phyloP scores from a whole-genome alignment of 2,113 vertebrate genomes.

The Sinocyclocheilus anophthalmus region DNA sequence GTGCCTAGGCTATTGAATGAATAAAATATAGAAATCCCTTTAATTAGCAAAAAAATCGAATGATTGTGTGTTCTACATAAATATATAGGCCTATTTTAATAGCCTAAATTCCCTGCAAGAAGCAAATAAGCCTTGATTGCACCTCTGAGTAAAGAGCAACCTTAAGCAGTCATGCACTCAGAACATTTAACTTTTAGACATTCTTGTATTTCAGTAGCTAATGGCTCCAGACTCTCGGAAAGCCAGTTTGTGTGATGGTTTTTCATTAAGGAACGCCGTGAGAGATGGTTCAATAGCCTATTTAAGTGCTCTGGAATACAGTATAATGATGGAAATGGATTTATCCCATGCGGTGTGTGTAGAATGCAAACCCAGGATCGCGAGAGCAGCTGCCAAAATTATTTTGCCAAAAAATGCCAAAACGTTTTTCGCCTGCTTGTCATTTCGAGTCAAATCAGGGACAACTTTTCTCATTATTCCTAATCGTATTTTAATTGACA shows the following conservation, averaged over 20 bases:
- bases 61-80: background rate
- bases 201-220: background rate
- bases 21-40: no score
- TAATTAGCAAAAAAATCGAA: no score
- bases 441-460: constrained; percentile 9
- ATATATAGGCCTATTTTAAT: background rate
- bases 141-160: background rate
- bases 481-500: constrained; percentile 40
- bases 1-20: no score
- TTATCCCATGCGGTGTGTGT: background rate
- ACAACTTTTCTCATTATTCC: constrained; percentile 31
- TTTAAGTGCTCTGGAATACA: background rate
- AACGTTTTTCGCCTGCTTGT: constrained; percentile 14
- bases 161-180: background rate
- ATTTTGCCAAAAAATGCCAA: background rate
- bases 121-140: background rate
- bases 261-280: background rate
- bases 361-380: background rate
- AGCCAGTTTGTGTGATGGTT: background rate
- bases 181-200: background rate
- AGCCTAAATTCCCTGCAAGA: background rate
- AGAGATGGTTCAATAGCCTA: background rate
- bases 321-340: background rate
- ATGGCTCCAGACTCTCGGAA: background rate
- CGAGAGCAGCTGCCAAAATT: constrained; percentile 4